Evolutionary conservation across 2,113 vertebrate genomes (phyloP), one percentile per base, ranked within the genome.

Genomic region (Colistium nudipinnis): DNA sequence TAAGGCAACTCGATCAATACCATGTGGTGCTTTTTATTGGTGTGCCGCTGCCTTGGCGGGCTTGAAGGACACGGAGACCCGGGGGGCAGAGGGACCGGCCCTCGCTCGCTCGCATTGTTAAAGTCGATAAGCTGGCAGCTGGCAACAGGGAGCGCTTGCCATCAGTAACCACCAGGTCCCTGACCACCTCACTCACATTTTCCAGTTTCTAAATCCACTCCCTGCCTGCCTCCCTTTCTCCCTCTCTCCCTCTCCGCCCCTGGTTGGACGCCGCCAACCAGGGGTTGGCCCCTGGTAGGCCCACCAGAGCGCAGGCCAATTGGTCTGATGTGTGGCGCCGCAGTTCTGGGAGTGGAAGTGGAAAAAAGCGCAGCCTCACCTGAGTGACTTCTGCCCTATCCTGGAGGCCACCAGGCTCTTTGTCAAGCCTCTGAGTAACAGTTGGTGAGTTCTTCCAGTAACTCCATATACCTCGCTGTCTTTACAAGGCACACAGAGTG

Each of bases 41-140:
- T 70, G 68, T 28, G 43, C 57, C 39, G 71, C 74, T 84, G 78
- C 76, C 72, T 79, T 81, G 76, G 82, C 74, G 33, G 66, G 71
- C 62, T 62, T 27, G 57, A 73, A 78, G 86, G 82, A 84, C 85
- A 52, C 17, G 6, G 80, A 71, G 78, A 83, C 79, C 76, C 62
- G 51, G 69, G 76, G 74, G 89, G 71, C 75, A 69, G 38, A 52
- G 69, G 63, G 77, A 81, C 80, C 72, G 88, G 80, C 86, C 57
- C 83, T 83, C 63, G 81, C 83, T 75, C 52, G 35, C 70, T 80
- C 78, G 62, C 74, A 44, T 82, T 61, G 48, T 86, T 84, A 85
- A 89, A 83, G 83, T 77, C 55, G 87, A 89, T 91, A 90, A 89
- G 85, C 82, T 88, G 85, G 87, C 88, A 80, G 81, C 78, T 25